Percentiles rank a stretch among this genome's conserved stretches.
phyloP scores from a whole-genome alignment of 1,140 invertebrate genomes.

The Lordiphosa mommai region DNA sequence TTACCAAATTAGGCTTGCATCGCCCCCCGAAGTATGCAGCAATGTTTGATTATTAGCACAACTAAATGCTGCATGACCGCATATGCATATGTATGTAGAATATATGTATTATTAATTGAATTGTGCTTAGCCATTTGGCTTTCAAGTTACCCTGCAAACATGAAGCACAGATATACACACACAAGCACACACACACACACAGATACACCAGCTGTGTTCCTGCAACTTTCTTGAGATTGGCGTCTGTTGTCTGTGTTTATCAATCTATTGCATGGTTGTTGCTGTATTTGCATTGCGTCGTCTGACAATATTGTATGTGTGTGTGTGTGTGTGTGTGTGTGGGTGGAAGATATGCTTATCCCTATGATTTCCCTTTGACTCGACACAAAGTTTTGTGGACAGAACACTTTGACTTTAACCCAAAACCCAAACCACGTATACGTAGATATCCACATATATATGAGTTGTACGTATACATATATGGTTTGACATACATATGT shows the following conservation, averaged over 20 bases:
- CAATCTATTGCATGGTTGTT: conserved; percentile 55
- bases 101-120: no score
- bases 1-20: conserved; percentile 18
- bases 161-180: neutral
- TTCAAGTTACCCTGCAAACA: no score
- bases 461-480: no score
- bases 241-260: conserved; percentile 60
- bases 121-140: no score
- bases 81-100: no score
- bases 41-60: conserved; percentile 40
- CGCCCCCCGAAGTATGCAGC: conserved; percentile 28
- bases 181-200: no score
- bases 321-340: no score
- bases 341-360: neutral
- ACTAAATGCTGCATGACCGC: conserved; percentile 13
- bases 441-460: neutral
- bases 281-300: neutral
- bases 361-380: conserved; percentile 24
- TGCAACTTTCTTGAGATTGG: conserved; percentile 1
- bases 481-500: no score
- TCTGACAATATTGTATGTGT: no score
- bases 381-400: conserved; percentile 40
- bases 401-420: conserved; percentile 40
- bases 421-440: conserved; percentile 22
- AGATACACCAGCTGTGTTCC: neutral